Base-by-base conservation (phyloP, 2,888 invertebrate species). In the Cetonia aurata region DNA sequence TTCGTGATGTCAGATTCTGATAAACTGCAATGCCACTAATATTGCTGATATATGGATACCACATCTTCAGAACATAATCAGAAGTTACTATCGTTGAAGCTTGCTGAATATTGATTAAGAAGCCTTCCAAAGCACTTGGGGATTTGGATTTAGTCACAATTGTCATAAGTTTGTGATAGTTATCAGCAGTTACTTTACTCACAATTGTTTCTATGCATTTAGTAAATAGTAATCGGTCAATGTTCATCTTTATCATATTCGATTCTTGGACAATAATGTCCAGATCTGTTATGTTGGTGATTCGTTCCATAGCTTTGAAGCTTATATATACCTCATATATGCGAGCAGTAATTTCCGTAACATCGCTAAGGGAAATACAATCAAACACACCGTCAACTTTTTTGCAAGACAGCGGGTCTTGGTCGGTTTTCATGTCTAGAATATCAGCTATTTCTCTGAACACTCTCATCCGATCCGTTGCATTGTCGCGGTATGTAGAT, bases 171-270 rank as follows among this genome's bases (percentile, higher is more conserved):
- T 25, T 33, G 1, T n/a, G 0, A 53, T 25, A n/a, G 6, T 12
- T 25, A 2, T n/a, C 13, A 12, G 25, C 6, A 12, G 33, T 31
- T 2, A 53, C n/a, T 53, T 53, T 53, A 13, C n/a, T 31, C n/a
- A 3, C 31, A 4, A 33, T 31, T n/a, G 33, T 8, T 53, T 33
- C 53, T 53, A 53, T 33, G 12, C 53, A 53, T n/a, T 53, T 53
- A 31, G 53, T 12, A 53, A 53, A 53, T 53, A 53, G 13, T 31
- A 31, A 31, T 2, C 33, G n/a, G 3, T 53, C 53, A n/a, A 25
- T 25, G 4, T 25, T 25, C 25, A 25, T 4, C 25, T n/a, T n/a
- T n/a, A 4, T 25, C 25, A 53, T 10, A n/a, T 33, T 33, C 12
- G 25, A 25, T 25, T 3, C 12, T 10, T 53, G 3, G 12, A 3